Conservation (phyloP, 92 coral and sea anemone species). For the Plumapathes pennacea region DNA sequence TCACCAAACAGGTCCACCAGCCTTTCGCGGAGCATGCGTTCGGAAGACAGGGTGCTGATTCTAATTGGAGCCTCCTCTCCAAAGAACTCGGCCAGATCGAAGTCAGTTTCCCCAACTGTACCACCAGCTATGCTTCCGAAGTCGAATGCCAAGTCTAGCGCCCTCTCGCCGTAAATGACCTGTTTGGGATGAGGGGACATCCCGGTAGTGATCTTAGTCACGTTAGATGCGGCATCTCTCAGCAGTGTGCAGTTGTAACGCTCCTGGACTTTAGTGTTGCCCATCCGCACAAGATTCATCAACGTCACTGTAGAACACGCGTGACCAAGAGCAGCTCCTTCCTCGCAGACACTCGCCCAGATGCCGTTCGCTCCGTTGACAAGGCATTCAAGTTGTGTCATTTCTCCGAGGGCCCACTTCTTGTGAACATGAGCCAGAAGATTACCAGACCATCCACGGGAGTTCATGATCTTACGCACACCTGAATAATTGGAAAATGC, state of each 20-base stretch:
- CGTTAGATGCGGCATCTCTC: conserved; percentile 67
- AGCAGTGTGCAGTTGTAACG: conserved; percentile 55
- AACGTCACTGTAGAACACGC: conserved; percentile 59
- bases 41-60: conserved; percentile 51
- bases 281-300: conserved; percentile 69
- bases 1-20: conserved; percentile 47
- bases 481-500: not conserved
- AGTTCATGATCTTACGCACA: conserved; percentile 57
- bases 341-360: conserved; percentile 80
- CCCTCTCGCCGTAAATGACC: conserved; percentile 50
- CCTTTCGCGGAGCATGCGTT: conserved; percentile 39
- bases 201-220: conserved; percentile 56
- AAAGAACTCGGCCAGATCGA: conserved; percentile 59
- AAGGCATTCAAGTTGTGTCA: conserved; percentile 70
- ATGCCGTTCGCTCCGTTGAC: conserved; percentile 74
- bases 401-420: conserved; percentile 64
- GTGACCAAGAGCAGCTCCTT: conserved; percentile 84
- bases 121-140: conserved; percentile 52
- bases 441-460: conserved; percentile 59
- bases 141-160: conserved; percentile 60
- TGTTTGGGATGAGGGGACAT: conserved; percentile 51
- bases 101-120: conserved; percentile 38
- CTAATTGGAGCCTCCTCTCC: conserved; percentile 45
- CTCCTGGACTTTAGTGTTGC: conserved; percentile 39
- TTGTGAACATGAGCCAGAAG: conserved; percentile 78